Evolutionary conservation across 2,113 vertebrate species (phyloP).

Genomic region (Phoenicopterus ruber): DNA sequence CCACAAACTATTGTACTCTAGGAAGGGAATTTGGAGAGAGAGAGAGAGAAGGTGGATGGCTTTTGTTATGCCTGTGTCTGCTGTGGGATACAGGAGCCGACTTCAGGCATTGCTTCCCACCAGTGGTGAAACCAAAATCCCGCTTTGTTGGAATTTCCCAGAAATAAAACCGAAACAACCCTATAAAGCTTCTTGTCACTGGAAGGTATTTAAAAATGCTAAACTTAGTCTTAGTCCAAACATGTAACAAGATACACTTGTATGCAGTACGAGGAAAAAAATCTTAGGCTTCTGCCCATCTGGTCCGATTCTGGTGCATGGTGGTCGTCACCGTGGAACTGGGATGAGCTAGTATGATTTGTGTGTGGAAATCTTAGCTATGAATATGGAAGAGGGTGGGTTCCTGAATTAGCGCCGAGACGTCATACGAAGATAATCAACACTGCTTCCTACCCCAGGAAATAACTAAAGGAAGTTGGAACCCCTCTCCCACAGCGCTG

Average conservation of each 20-base stretch:
- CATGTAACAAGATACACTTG: not conserved
- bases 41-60: not conserved
- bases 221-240: not conserved
- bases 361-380: not conserved
- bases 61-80: not conserved
- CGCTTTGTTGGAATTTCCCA: not conserved
- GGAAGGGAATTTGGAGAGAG: not conserved
- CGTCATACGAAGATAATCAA: not conserved
- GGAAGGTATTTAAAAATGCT: not conserved
- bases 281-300: not conserved
- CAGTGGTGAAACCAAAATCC: not conserved
- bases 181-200: not conserved
- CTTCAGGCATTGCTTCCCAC: not conserved
- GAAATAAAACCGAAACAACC: not conserved
- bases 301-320: not conserved
- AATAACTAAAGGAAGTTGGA: not conserved
- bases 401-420: not conserved
- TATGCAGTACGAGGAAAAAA: not conserved
- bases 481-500: not conserved
- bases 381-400: not conserved
- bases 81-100: not conserved
- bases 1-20: not conserved
- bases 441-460: not conserved
- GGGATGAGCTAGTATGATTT: not conserved
- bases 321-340: fast-evolving